Conservation (phyloP, 2,888 invertebrate genomes). For the Congeria kusceri region DNA sequence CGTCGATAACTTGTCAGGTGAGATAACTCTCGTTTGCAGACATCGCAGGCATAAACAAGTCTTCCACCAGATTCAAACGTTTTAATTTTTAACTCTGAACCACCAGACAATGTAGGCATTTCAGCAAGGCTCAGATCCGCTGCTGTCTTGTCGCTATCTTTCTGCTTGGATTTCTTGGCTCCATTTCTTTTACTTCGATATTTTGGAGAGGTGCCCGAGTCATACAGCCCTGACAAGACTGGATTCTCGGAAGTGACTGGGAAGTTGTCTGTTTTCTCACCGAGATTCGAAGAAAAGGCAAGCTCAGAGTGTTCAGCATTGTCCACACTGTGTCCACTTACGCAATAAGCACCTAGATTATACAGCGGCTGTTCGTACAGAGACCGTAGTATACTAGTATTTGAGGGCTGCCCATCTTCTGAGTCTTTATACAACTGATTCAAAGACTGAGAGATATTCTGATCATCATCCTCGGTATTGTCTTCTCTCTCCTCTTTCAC, state of each 20-base stretch:
- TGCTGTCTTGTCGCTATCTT: slow-evolving; percentile 25
- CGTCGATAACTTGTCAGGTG: slow-evolving; percentile 62
- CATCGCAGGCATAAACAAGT: slow-evolving; percentile 61
- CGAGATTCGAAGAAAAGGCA: slow-evolving; percentile 36
- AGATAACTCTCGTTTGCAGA: slow-evolving; percentile 61
- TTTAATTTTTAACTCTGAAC: slow-evolving; percentile 39
- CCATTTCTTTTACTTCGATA: slow-evolving; percentile 54
- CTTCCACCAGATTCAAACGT: slow-evolving; percentile 62
- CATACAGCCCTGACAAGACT: slow-evolving; percentile 61
- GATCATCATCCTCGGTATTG: slow-evolving; percentile 1
- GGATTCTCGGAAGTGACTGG: slow-evolving; percentile 51
- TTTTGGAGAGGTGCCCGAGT: slow-evolving; percentile 53
- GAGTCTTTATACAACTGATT: background rate
- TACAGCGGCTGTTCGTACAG: slow-evolving; percentile 54
- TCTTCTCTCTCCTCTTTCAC: slow-evolving; percentile 5
- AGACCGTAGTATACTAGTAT: slow-evolving; percentile 51
- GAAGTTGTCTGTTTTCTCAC: slow-evolving; percentile 42
- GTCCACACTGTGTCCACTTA: slow-evolving; percentile 14
- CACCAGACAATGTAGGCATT: background rate
- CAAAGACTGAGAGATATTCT: slow-evolving; percentile 1
- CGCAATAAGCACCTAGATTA: slow-evolving; percentile 24
- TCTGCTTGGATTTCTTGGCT: slow-evolving; percentile 39
- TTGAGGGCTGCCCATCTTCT: slow-evolving; percentile 24
- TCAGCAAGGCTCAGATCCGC: background rate
- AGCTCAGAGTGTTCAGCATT: slow-evolving; percentile 9